A percentile compares a stretch with the other conserved stretches of the same genome.
phyloP scores from a whole-genome alignment of 2,113 vertebrate genomes.

The Centropristis striata region DNA sequence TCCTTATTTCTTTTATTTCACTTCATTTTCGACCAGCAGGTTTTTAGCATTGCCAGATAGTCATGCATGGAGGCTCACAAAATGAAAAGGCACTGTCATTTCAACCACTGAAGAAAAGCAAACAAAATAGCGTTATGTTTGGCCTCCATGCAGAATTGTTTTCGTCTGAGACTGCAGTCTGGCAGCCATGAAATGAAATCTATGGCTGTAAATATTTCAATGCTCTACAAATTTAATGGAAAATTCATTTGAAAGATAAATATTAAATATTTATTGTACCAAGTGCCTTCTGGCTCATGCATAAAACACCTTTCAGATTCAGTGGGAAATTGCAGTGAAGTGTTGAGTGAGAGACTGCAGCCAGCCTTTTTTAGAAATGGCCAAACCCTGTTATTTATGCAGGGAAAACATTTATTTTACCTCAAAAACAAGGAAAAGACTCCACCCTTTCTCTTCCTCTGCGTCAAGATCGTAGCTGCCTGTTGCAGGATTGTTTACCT shows the following conservation, averaged over 20 bases:
- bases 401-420: slow-evolving; percentile 79
- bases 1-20: slow-evolving; percentile 3
- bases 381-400: slow-evolving; percentile 66
- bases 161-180: slow-evolving; percentile 58
- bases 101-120: slow-evolving; percentile 58
- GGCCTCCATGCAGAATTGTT: slow-evolving; percentile 55
- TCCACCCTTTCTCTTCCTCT: slow-evolving; percentile 77
- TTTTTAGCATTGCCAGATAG: slow-evolving; percentile 38
- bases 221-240: slow-evolving; percentile 79
- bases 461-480: slow-evolving; percentile 53
- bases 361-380: slow-evolving; percentile 59
- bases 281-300: slow-evolving; percentile 77
- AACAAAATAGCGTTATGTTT: slow-evolving; percentile 72
- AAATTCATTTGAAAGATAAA: slow-evolving; percentile 84
- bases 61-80: slow-evolving; percentile 27
- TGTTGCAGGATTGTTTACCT: slow-evolving; percentile 62
- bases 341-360: slow-evolving; percentile 46
- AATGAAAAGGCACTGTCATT: slow-evolving; percentile 51
- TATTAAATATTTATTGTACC: slow-evolving; percentile 84
- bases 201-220: slow-evolving; percentile 82
- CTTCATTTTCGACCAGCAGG: slow-evolving; percentile 41
- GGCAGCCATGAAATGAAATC: slow-evolving; percentile 68
- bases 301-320: slow-evolving; percentile 78
- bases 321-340: slow-evolving; percentile 53
- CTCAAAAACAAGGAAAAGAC: slow-evolving; percentile 79